phyloP scores from a whole-genome alignment of 2,888 invertebrate species.

The Empis livida region DNA sequence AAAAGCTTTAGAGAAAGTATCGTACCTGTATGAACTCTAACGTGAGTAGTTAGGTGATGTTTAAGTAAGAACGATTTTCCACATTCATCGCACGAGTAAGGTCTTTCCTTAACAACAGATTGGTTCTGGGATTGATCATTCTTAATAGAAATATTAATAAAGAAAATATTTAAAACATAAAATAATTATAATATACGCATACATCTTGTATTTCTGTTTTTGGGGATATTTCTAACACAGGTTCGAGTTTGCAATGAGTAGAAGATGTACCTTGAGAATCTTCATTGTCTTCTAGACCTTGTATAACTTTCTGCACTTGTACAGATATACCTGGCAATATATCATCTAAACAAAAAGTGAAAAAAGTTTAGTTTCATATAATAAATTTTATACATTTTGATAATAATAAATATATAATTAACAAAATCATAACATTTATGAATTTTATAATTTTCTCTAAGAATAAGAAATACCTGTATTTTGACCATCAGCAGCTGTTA shows the following conservation, averaged over 20 bases:
- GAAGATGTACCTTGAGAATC: conserved; percentile 36
- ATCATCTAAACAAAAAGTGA: conserved; percentile 23
- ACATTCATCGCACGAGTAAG: conserved; percentile 71
- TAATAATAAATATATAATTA: conserved; percentile 13
- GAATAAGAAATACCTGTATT: conserved; percentile 15
- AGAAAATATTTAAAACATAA: too few relatives aligned
- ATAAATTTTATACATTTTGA: background rate
- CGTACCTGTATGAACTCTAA: conserved; percentile 62
- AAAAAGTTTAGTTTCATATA: background rate
- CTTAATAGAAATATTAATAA: background rate
- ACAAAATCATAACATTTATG: conserved; percentile 1
- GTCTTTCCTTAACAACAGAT: conserved; percentile 50
- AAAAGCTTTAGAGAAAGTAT: background rate
- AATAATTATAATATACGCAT: background rate
- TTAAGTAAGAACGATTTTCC: conserved; percentile 73
- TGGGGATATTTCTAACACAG: conserved; percentile 36
- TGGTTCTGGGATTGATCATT: conserved; percentile 21
- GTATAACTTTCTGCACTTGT: conserved; percentile 37
- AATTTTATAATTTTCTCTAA: background rate
- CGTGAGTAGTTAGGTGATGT: conserved; percentile 73
- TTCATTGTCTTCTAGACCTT: conserved; percentile 36
- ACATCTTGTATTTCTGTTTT: conserved; percentile 36
- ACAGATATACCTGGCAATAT: conserved; percentile 37
- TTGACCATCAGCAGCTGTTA: conserved; percentile 33
- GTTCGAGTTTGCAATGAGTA: conserved; percentile 35